A percentile compares a stretch with the other conserved stretches of the same genome.
phyloP scores from a whole-genome alignment of 2,113 vertebrate species.

The Echinops telfairi region DNA sequence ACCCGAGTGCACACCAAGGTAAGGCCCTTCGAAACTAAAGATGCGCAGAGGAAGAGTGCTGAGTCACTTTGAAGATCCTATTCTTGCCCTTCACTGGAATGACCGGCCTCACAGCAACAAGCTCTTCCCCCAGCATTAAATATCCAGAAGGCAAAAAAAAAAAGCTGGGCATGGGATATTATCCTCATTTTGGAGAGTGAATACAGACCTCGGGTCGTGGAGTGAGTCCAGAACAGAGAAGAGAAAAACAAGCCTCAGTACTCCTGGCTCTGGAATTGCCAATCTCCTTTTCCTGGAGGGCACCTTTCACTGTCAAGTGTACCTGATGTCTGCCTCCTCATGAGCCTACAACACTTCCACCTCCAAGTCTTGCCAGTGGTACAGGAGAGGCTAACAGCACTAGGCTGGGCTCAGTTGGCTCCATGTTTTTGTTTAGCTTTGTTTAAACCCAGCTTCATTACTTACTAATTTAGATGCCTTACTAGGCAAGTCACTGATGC shows the following conservation, averaged over 20 bases:
- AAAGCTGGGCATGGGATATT: no score
- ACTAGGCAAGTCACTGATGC: no score
- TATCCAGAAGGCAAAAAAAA: background rate
- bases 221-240: background rate
- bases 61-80: background rate
- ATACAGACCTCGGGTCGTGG: constrained; percentile 21
- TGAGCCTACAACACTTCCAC: background rate
- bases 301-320: background rate
- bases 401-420: no score
- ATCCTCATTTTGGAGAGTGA: background rate
- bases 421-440: no score
- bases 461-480: no score
- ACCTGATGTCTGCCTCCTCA: background rate
- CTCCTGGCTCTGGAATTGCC: background rate
- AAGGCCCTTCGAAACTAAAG: background rate
- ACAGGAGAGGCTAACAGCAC: no score
- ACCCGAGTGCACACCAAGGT: background rate
- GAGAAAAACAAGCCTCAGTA: background rate
- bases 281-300: background rate
- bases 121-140: background rate
- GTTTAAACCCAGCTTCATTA: no score
- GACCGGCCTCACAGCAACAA: background rate
- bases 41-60: background rate
- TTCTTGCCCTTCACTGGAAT: background rate
- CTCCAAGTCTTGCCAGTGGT: no score